Conservation (phyloP, 2,113 vertebrate genomes). For the Osmerus eperlanus region DNA sequence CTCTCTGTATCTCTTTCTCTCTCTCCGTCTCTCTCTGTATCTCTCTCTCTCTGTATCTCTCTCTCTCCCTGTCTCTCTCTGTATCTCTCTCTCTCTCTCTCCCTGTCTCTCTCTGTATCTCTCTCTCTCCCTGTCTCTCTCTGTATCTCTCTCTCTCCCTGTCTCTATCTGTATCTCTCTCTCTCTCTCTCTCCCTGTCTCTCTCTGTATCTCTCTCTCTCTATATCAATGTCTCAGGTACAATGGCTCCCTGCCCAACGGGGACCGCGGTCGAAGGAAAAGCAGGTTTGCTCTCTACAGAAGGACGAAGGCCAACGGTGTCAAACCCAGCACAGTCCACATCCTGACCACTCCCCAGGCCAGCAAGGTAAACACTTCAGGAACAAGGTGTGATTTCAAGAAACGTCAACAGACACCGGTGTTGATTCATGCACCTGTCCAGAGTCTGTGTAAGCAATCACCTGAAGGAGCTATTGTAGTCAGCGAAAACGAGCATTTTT, state of each 20-base stretch:
- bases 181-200: conserved; percentile 1
- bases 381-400: not conserved
- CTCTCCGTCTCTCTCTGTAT: too few species aligned
- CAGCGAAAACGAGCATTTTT: not conserved
- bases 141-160: too few species aligned
- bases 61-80: too few species aligned
- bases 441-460: not conserved
- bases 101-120: too few species aligned
- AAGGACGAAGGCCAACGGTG: conserved; percentile 88
- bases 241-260: conserved; percentile 94
- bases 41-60: too few species aligned
- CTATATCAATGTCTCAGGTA: conserved; percentile 73
- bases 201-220: not conserved
- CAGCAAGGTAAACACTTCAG: conserved; percentile 79
- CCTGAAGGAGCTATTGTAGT: not conserved
- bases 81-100: too few species aligned
- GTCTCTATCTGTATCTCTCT: too few species aligned
- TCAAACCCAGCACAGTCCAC: conserved; percentile 92
- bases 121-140: too few species aligned
- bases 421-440: not conserved
- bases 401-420: not conserved
- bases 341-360: conserved; percentile 92
- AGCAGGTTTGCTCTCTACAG: conserved; percentile 95
- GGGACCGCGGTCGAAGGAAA: conserved; percentile 93
- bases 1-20: too few species aligned